These are phyloP conservation scores for Callipepla squamata DNA, from an alignment of 2,113 vertebrate species.

Conservation along the genomic window DNA sequence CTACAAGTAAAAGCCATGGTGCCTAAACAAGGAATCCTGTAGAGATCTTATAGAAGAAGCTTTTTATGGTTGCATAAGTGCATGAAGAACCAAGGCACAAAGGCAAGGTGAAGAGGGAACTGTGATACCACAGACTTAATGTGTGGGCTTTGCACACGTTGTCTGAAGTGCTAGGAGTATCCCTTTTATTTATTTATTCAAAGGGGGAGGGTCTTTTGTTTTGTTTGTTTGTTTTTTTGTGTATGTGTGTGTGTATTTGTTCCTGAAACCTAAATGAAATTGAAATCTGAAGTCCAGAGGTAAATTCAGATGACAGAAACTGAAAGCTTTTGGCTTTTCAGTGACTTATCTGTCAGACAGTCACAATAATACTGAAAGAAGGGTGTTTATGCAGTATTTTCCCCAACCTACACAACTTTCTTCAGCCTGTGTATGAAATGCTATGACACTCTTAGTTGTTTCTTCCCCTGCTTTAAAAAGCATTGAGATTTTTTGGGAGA, in stretches of 20 bases:
- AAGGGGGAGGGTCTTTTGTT: no score
- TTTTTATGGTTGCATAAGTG: rapidly evolving
- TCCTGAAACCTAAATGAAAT: background rate
- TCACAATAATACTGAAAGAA: background rate
- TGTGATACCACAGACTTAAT: rapidly evolving
- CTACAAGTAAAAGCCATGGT: background rate
- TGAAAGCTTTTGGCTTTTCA: background rate
- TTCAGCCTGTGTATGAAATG: background rate
- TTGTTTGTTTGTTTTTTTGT: background rate
- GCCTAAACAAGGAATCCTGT: background rate
- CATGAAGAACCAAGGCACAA: background rate
- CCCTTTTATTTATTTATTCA: background rate
- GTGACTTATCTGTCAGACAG: slow-evolving; percentile 2
- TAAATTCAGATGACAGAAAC: background rate
- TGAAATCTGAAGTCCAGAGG: background rate
- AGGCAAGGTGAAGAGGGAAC: background rate
- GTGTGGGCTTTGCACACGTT: background rate
- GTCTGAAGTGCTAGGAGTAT: background rate
- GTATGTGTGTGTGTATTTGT: background rate
- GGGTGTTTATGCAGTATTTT: slow-evolving; percentile 16
- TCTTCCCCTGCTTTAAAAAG: background rate
- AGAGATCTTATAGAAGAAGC: background rate
- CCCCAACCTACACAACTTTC: background rate
- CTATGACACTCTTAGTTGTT: background rate
- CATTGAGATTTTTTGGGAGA: background rate